These are phyloP conservation scores for Lordiphosa clarofinis DNA, from an alignment of 1,140 invertebrate species.

Conservation along the genomic window DNA sequence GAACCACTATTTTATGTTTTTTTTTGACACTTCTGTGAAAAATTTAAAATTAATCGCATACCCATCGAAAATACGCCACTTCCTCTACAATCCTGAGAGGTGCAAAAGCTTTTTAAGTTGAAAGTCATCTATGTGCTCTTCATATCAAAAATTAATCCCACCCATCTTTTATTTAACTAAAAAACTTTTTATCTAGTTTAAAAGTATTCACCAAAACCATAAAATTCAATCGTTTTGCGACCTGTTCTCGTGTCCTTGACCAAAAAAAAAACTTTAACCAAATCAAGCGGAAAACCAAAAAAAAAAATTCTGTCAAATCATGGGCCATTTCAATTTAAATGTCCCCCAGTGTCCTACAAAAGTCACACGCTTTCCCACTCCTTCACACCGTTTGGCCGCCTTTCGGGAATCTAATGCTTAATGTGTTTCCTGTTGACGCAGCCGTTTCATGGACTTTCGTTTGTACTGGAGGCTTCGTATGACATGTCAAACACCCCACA, in stretches of 20 bases:
- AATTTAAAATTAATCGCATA: too few species aligned
- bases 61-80: too few species aligned
- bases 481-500: conserved; percentile 74
- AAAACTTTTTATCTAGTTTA: conserved; percentile 42
- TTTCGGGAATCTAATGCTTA: conserved; percentile 45
- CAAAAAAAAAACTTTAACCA: conserved; percentile 27
- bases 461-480: conserved; percentile 54
- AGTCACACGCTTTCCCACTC: conserved; percentile 13
- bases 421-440: conserved; percentile 71
- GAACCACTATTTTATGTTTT: too few species aligned
- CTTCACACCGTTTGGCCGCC: conserved; percentile 33
- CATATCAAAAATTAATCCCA: neutral
- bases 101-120: too few species aligned
- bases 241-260: conserved; percentile 40
- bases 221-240: conserved; percentile 24
- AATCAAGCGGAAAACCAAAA: conserved; percentile 21
- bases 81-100: too few species aligned
- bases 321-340: conserved; percentile 66
- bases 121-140: too few species aligned
- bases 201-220: conserved; percentile 38
- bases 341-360: conserved; percentile 23
- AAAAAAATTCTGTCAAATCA: conserved; percentile 48
- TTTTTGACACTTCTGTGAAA: too few species aligned
- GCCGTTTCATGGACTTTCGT: conserved; percentile 31
- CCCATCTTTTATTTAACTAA: conserved; percentile 18